Conservation (phyloP, 2,113 vertebrate species). For the Corvus cornix region DNA sequence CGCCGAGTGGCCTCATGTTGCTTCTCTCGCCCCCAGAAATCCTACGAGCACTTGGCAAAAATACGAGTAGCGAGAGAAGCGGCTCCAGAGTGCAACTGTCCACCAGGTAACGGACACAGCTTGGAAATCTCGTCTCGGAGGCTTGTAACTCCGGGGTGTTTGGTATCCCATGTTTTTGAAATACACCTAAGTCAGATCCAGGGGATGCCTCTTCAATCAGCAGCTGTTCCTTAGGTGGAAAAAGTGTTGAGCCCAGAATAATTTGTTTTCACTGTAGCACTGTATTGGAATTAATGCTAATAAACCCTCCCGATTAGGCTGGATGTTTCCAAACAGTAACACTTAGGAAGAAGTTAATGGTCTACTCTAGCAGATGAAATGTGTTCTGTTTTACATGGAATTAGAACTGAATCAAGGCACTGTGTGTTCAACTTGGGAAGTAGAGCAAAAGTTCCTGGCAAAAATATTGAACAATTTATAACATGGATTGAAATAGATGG, state of each 20-base stretch:
- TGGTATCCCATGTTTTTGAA: not conserved
- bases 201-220: not conserved
- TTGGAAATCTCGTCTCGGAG: not conserved
- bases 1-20: not conserved
- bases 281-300: not conserved
- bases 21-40: slow-evolving; percentile 79
- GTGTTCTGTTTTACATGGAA: not conserved
- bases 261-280: not conserved
- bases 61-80: slow-evolving; percentile 87
- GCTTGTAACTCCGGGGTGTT: not conserved
- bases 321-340: not conserved
- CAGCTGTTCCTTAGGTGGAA: not conserved
- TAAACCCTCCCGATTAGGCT: not conserved
- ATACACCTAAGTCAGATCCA: not conserved
- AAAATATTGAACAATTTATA: not conserved
- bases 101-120: slow-evolving; percentile 85
- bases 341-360: not conserved
- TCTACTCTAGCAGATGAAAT: not conserved
- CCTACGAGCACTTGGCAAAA: slow-evolving; percentile 91
- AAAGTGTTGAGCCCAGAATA: slow-evolving; percentile 5
- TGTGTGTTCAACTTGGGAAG: not conserved
- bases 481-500: not conserved
- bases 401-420: not conserved
- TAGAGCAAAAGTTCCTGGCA: not conserved
- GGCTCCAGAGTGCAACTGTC: slow-evolving; percentile 90